Evolutionary conservation across 1,140 invertebrate species (phyloP).

Genomic region (Mya arenaria): DNA sequence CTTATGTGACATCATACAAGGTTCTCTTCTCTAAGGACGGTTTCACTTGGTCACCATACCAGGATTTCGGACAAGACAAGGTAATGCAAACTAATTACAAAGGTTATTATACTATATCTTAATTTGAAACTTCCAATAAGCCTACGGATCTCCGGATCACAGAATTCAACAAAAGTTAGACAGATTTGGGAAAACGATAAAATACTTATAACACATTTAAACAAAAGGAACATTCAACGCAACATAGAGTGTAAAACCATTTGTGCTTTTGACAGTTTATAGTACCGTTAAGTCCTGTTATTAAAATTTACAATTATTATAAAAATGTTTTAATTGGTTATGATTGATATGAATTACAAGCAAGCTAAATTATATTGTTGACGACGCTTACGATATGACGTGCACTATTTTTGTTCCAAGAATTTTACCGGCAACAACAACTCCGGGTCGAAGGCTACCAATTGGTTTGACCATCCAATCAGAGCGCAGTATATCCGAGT

Average conservation of each 20-base stretch:
- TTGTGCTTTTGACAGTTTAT: not conserved
- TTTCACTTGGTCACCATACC: conserved; percentile 86
- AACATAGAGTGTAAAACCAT: not conserved
- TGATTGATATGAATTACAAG: not conserved
- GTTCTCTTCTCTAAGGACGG: conserved; percentile 88
- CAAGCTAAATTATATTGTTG: not conserved
- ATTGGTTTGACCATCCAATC: conserved; percentile 86
- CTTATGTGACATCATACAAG: conserved; percentile 88
- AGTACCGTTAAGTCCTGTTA: not conserved
- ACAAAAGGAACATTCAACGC: no score
- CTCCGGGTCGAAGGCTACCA: conserved; percentile 83
- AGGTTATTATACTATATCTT: no score
- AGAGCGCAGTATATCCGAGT: conserved; percentile 88
- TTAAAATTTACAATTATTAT: not conserved
- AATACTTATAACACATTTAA: not conserved
- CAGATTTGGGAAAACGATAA: not conserved
- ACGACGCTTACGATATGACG: not conserved
- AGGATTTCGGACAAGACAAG: conserved; percentile 82
- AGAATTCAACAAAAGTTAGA: not conserved
- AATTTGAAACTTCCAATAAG: not conserved
- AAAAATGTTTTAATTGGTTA: not conserved
- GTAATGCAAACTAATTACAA: conserved; percentile 65
- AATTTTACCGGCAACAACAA: conserved; percentile 88
- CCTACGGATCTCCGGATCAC: no score
- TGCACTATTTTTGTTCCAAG: conserved; percentile 78